Evolutionary conservation across 2,113 vertebrate species (phyloP).

Genomic region (Pteruthius melanotis): DNA sequence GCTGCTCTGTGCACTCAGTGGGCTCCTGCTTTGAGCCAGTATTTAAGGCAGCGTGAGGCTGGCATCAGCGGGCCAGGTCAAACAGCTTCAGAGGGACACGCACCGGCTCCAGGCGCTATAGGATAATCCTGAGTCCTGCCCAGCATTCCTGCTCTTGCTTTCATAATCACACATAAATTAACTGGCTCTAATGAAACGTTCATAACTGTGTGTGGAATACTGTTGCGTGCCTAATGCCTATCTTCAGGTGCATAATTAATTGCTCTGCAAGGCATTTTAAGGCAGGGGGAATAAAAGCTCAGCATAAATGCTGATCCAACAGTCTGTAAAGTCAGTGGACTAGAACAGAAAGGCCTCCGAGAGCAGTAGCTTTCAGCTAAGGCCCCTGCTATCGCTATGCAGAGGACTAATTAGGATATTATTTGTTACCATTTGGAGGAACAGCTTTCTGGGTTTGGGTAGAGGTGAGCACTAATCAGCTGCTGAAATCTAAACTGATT

Average conservation of each 20-base stretch:
- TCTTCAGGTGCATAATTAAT: slow-evolving; percentile 45
- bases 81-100: slow-evolving; percentile 25
- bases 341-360: neutral
- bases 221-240: slow-evolving; percentile 25
- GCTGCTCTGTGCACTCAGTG: neutral
- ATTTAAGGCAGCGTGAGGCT: neutral
- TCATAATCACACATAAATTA: slow-evolving; percentile 26
- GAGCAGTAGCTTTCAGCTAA: slow-evolving; percentile 27
- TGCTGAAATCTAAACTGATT: slow-evolving; percentile 78
- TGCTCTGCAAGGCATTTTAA: slow-evolving; percentile 34
- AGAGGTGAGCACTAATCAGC: slow-evolving; percentile 69
- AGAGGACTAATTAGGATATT: slow-evolving; percentile 52
- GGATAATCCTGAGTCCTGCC: slow-evolving; percentile 46
- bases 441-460: slow-evolving; percentile 63
- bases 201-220: neutral
- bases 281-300: slow-evolving; percentile 24
- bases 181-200: slow-evolving; percentile 35
- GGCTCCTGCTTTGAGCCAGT: slow-evolving; percentile 26
- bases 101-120: neutral
- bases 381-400: neutral
- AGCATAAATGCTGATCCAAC: neutral
- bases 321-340: neutral
- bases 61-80: slow-evolving; percentile 26
- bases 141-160: neutral
- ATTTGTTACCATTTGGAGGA: slow-evolving; percentile 61